These are phyloP conservation scores for Cylloceria caligata DNA, from an alignment of 2,888 invertebrate genomes.

Conservation along the genomic window DNA sequence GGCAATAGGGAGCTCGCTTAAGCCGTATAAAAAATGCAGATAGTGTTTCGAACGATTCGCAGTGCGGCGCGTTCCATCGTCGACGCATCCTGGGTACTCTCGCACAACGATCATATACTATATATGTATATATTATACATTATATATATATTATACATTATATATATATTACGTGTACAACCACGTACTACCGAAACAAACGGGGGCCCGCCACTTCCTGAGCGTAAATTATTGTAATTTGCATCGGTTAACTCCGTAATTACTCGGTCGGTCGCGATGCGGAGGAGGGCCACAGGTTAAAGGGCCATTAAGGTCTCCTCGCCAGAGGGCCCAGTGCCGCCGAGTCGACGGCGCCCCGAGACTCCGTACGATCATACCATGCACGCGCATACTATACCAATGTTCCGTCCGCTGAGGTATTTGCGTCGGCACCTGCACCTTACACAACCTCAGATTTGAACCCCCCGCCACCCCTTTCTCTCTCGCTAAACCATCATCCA, in stretches of 20 bases:
- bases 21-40: constrained; percentile 72
- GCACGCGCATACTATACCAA: constrained; percentile 27
- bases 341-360: constrained; percentile 55
- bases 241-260: constrained; percentile 81
- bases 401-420: constrained; percentile 15
- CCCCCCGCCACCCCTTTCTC: not conserved
- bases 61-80: constrained; percentile 32
- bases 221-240: constrained; percentile 81
- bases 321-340: constrained; percentile 56
- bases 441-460: not conserved
- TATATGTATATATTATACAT: constrained; percentile 38
- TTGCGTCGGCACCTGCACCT: constrained; percentile 5
- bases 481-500: not conserved
- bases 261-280: constrained; percentile 70
- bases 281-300: constrained; percentile 77
- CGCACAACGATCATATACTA: constrained; percentile 34
- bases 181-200: constrained; percentile 68
- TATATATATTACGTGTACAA: too few relatives aligned
- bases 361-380: constrained; percentile 47
- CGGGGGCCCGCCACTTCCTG: constrained; percentile 73
- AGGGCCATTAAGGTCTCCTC: constrained; percentile 78
- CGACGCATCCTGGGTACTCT: constrained; percentile 56
- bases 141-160: too few relatives aligned
- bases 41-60: constrained; percentile 68
- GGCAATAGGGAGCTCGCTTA: constrained; percentile 56